Conservation (phyloP, 2,797 vertebrate species). For the Mus spretus region DNA sequence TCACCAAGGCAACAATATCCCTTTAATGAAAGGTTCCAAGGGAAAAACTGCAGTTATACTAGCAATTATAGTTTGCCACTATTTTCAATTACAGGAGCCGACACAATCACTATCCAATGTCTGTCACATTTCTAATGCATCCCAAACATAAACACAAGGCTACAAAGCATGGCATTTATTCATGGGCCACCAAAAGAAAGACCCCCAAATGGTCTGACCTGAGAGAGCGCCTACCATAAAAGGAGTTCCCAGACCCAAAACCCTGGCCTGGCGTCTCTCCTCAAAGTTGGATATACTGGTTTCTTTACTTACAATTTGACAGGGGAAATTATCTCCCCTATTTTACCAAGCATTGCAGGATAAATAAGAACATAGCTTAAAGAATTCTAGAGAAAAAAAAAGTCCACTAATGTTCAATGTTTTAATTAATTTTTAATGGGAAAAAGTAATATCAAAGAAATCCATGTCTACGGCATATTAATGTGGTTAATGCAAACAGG, state of each 20-base stretch:
- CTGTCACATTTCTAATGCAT: constrained; percentile 17
- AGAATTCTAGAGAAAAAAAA: constrained; percentile 21
- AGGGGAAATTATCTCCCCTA: not conserved
- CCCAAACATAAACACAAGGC: constrained; percentile 13
- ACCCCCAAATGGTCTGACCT: not conserved
- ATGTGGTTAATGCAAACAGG: constrained; percentile 19
- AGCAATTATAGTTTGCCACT: constrained; percentile 77
- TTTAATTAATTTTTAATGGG: constrained; percentile 63
- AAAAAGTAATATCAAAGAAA: constrained; percentile 61
- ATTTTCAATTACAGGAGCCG: constrained; percentile 72
- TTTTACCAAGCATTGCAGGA: not conserved
- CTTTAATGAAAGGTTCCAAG: constrained; percentile 83
- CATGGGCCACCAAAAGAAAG: not conserved
- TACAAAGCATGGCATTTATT: not conserved
- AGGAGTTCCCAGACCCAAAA: not conserved
- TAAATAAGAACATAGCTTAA: constrained; percentile 28
- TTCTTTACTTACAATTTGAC: not conserved
- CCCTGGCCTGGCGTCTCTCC: not conserved
- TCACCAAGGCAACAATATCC: constrained; percentile 84
- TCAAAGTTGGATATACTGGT: not conserved
- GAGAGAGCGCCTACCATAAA: not conserved
- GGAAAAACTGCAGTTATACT: constrained; percentile 65
- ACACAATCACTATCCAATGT: constrained; percentile 61
- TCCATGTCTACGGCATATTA: not conserved
- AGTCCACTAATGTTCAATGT: constrained; percentile 38